phyloP scores from a whole-genome alignment of 2,888 invertebrate genomes.

The Cremastinae sp. region DNA sequence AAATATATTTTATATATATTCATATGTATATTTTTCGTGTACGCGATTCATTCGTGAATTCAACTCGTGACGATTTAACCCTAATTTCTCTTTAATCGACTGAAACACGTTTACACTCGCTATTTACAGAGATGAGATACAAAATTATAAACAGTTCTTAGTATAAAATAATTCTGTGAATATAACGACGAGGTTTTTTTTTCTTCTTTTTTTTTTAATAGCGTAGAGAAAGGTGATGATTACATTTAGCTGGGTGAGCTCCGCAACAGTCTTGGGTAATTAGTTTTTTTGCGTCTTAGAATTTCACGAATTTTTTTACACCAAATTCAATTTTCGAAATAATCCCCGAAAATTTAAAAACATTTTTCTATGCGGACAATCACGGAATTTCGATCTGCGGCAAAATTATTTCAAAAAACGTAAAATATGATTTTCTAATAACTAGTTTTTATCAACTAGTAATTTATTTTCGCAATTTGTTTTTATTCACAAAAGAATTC shows the following conservation, averaged over 20 bases:
- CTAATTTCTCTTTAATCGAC: constrained; percentile 37
- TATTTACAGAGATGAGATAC: constrained; percentile 78
- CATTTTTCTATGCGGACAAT: not conserved
- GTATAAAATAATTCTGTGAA: constrained; percentile 77
- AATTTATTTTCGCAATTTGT: no score
- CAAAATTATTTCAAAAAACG: no score
- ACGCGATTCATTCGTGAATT: constrained; percentile 1
- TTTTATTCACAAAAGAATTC: constrained; percentile 54
- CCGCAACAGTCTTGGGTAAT: constrained; percentile 67
- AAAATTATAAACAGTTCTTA: constrained; percentile 78
- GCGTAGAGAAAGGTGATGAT: constrained; percentile 66
- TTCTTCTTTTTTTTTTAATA: constrained; percentile 59
- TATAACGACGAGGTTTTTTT: constrained; percentile 72
- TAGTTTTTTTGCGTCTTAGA: constrained; percentile 61
- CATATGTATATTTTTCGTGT: constrained; percentile 53
- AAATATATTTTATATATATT: constrained; percentile 66
- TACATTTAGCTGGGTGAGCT: constrained; percentile 70
- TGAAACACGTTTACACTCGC: constrained; percentile 62
- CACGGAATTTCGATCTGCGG: no score
- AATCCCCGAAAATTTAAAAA: constrained; percentile 9
- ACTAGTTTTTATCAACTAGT: no score
- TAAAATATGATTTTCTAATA: no score
- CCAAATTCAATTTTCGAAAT: constrained; percentile 36
- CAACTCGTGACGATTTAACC: constrained; percentile 5
- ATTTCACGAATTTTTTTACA: constrained; percentile 47